Evolutionary conservation across 2,797 vertebrate genomes (phyloP).

Genomic region (Pangasius djambal): DNA sequence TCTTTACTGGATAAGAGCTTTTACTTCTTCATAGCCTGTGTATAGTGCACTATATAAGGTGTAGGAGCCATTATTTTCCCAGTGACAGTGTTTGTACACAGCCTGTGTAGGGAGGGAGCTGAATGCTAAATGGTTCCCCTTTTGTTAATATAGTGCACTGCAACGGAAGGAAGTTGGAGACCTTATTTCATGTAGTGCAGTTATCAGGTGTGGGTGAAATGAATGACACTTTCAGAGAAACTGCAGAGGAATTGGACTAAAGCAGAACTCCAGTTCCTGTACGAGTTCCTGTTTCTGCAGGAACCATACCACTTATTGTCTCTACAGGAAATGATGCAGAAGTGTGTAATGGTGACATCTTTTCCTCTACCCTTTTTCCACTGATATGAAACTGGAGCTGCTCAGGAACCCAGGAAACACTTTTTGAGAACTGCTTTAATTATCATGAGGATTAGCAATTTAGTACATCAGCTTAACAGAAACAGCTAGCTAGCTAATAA

Average conservation of each 20-base stretch:
- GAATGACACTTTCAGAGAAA: background rate
- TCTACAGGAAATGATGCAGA: conserved; percentile 12
- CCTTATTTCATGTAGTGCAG: background rate
- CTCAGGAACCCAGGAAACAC: background rate
- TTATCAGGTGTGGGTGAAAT: background rate
- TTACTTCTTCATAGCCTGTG: background rate
- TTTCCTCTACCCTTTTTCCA: background rate
- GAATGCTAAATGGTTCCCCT: conserved; percentile 2
- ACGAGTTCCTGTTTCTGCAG: conserved; percentile 10
- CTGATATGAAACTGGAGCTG: background rate
- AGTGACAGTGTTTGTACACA: background rate
- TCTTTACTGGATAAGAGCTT: background rate
- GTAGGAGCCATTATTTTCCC: background rate
- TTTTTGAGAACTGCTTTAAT: background rate
- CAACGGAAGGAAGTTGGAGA: background rate
- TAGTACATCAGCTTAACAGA: background rate
- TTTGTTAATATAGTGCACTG: background rate
- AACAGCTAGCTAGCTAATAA: background rate
- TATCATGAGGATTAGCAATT: background rate
- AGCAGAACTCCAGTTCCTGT: conserved; percentile 1
- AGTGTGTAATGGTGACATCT: background rate
- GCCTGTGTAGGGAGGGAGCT: background rate
- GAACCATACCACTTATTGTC: background rate
- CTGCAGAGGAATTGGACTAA: background rate
- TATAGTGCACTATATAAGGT: background rate